A percentile compares a stretch with the other conserved stretches of the same genome.
These are phyloP conservation scores for Caenorhabditis sp. DNA, from an alignment of 2,888 invertebrate genomes.

Conservation along the genomic window DNA sequence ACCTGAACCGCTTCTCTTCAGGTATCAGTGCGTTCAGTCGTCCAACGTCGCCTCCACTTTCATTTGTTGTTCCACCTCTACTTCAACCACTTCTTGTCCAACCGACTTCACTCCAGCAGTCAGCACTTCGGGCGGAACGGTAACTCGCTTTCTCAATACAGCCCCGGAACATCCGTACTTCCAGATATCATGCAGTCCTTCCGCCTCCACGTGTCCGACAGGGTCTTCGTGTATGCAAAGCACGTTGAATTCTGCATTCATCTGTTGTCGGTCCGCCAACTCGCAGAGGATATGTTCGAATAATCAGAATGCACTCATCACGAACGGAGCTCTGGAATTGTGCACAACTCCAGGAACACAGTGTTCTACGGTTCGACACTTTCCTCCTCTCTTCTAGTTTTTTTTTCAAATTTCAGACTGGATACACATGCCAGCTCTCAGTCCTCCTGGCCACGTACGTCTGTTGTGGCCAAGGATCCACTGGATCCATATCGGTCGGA, in stretches of 20 bases:
- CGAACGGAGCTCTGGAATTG: conserved; percentile 65
- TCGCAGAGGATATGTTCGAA: conserved; percentile 74
- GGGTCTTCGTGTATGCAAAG: conserved; percentile 68
- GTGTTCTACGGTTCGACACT: conserved; percentile 53
- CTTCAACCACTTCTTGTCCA: conserved; percentile 69
- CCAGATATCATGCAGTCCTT: conserved; percentile 48
- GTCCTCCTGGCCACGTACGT: conserved; percentile 66
- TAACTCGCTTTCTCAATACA: neutral
- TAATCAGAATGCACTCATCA: conserved; percentile 73
- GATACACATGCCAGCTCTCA: conserved; percentile 76
- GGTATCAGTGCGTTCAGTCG: conserved; percentile 61
- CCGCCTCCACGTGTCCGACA: conserved; percentile 64
- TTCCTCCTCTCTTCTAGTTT: neutral
- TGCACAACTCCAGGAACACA: conserved; percentile 73
- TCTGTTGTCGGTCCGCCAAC: conserved; percentile 48
- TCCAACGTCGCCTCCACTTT: conserved; percentile 56
- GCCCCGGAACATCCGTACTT: neutral
- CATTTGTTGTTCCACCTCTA: conserved; percentile 68
- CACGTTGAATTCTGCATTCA: conserved; percentile 51
- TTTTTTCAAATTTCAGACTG: conserved; percentile 52
- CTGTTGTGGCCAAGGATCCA: conserved; percentile 70
- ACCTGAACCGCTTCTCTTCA: conserved; percentile 26
- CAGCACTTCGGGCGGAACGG: conserved; percentile 59
- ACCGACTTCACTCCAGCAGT: conserved; percentile 66
- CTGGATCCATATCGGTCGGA: conserved; percentile 30